Conservation (phyloP, 2,113 vertebrate species). For the Bubalus kerabau region DNA sequence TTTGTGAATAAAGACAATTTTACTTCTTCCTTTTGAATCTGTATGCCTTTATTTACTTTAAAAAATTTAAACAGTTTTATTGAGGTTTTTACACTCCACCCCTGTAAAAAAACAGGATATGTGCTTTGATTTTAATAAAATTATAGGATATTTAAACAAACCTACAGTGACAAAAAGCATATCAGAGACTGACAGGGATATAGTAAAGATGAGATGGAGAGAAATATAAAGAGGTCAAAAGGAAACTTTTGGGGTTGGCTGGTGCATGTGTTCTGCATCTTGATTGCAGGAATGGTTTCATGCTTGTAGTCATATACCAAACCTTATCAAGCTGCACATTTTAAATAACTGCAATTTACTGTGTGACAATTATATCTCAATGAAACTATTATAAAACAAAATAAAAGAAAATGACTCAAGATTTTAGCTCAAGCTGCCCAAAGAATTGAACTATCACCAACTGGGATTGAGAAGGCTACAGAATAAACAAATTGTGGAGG, state of each 20-base stretch:
- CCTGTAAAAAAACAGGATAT: neutral
- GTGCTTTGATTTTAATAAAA: neutral
- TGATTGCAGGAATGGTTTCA: neutral
- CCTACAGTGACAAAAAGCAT: neutral
- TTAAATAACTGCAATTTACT: neutral
- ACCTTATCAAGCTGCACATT: neutral
- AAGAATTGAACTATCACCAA: neutral
- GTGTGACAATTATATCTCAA: neutral
- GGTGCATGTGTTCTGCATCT: neutral
- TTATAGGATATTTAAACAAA: neutral
- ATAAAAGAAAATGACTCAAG: neutral
- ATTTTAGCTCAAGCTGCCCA: neutral
- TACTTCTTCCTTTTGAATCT: neutral
- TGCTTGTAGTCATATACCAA: neutral
- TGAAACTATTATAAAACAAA: conserved; percentile 27
- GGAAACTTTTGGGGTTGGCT: neutral
- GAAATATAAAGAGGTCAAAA: neutral
- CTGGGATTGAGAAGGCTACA: neutral
- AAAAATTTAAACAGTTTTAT: neutral
- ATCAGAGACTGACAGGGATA: neutral
- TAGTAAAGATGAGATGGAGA: neutral
- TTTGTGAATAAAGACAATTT: neutral
- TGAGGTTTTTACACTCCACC: neutral
- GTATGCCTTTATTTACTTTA: neutral
- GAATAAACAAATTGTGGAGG: neutral